phyloP scores from a whole-genome alignment of 2,797 vertebrate species.

The Martes flavigula region DNA sequence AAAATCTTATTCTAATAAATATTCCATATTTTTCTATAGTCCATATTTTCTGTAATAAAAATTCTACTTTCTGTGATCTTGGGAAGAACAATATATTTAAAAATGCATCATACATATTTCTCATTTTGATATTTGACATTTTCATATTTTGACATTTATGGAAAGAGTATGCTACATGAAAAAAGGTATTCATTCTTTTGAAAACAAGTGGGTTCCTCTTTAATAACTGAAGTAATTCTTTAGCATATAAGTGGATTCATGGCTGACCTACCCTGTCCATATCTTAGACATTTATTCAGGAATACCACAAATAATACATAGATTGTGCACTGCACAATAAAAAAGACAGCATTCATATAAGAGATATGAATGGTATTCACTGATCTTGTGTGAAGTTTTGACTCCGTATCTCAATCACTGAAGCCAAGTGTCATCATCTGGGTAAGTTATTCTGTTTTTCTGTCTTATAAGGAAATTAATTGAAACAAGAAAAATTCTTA shows the following conservation, averaged over 20 bases:
- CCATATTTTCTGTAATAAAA: neutral
- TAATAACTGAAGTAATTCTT: neutral
- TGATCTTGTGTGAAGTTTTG: neutral
- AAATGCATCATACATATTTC: neutral
- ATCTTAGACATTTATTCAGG: neutral
- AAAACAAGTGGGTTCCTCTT: neutral
- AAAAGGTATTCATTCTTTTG: neutral
- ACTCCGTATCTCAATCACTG: neutral
- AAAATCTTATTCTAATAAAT: neutral
- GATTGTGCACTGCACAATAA: neutral
- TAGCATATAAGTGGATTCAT: neutral
- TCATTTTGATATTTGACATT: slow-evolving; percentile 4
- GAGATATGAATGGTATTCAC: neutral
- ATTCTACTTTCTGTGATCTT: neutral
- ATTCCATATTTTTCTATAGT: neutral
- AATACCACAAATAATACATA: neutral
- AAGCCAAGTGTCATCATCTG: neutral
- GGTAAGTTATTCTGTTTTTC: neutral
- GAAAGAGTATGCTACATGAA: neutral
- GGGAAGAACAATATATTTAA: neutral
- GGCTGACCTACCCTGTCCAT: neutral
- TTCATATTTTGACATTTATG: slow-evolving; percentile 24
- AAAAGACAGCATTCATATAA: neutral
- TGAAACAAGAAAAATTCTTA: neutral
- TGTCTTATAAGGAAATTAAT: neutral